These are phyloP conservation scores for Diplogasteroides magnus DNA, from an alignment of 1,140 invertebrate species.

Conservation along the genomic window DNA sequence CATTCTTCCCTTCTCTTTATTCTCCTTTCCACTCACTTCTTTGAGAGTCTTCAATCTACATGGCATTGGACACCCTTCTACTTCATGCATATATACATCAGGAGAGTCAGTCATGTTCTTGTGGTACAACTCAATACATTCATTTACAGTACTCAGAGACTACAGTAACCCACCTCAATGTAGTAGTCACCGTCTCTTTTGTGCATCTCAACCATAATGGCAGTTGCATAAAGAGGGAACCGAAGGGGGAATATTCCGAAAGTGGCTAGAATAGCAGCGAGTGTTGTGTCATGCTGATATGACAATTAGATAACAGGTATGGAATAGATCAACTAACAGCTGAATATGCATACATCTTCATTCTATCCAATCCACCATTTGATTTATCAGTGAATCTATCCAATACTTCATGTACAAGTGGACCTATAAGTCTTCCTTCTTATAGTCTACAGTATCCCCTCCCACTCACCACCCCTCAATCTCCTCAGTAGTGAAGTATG, in stretches of 20 bases:
- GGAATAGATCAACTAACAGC: conserved; percentile 16
- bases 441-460: not conserved
- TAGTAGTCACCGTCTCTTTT: conserved; percentile 13
- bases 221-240: conserved; percentile 33
- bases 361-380: conserved; percentile 10
- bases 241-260: conserved; percentile 25
- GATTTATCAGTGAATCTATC: conserved; percentile 25
- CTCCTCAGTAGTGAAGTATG: conserved; percentile 24
- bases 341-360: conserved; percentile 32
- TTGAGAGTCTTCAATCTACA: conserved; percentile 21
- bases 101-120: conserved; percentile 30
- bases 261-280: conserved; percentile 29
- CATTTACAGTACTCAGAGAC: not conserved
- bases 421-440: conserved; percentile 16
- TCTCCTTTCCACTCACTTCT: not conserved
- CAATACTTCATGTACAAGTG: conserved; percentile 28
- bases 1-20: too few relatives aligned
- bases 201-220: conserved; percentile 29
- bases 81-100: conserved; percentile 11
- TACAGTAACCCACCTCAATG: not conserved
- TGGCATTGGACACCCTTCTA: conserved; percentile 22
- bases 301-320: not conserved
- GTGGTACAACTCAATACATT: conserved; percentile 12
- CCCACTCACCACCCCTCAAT: conserved; percentile 20
- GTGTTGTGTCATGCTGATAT: conserved; percentile 32